Percentiles rank a stretch among this genome's conserved stretches.
phyloP scores from a whole-genome alignment of 2,888 invertebrate species.

The Papilio protenor region DNA sequence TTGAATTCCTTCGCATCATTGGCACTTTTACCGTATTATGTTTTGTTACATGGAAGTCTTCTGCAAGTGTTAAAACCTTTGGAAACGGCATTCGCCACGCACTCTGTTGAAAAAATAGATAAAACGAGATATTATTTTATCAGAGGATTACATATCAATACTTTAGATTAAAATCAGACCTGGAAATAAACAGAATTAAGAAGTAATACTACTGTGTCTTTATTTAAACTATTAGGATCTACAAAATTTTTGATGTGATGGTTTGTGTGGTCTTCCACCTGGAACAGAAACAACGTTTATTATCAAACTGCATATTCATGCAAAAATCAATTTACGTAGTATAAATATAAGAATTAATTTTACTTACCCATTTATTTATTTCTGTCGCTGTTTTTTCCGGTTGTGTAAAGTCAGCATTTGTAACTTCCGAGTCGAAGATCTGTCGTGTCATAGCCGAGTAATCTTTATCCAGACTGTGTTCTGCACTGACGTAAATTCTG shows the following conservation, averaged over 20 bases:
- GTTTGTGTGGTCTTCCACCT: slow-evolving; percentile 30
- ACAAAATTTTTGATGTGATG: slow-evolving; percentile 23
- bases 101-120: background rate
- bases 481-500: slow-evolving; percentile 82
- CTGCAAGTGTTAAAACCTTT: background rate
- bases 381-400: slow-evolving; percentile 64
- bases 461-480: slow-evolving; percentile 68
- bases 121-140: background rate
- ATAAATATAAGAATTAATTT: background rate
- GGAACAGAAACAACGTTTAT: background rate
- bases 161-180: slow-evolving; percentile 10
- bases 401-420: slow-evolving; percentile 81
- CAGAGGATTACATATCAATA: background rate
- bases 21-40: slow-evolving; percentile 1
- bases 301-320: background rate
- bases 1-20: background rate
- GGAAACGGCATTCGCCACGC: background rate
- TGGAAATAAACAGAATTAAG: slow-evolving; percentile 30
- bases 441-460: slow-evolving; percentile 78
- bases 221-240: background rate
- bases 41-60: slow-evolving; percentile 1
- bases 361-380: slow-evolving; percentile 88
- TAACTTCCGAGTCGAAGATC: slow-evolving; percentile 82
- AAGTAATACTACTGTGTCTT: background rate
- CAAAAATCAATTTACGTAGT: background rate